Base-by-base conservation (phyloP, 1,140 invertebrate genomes). In the Globodera rostochiensis region DNA sequence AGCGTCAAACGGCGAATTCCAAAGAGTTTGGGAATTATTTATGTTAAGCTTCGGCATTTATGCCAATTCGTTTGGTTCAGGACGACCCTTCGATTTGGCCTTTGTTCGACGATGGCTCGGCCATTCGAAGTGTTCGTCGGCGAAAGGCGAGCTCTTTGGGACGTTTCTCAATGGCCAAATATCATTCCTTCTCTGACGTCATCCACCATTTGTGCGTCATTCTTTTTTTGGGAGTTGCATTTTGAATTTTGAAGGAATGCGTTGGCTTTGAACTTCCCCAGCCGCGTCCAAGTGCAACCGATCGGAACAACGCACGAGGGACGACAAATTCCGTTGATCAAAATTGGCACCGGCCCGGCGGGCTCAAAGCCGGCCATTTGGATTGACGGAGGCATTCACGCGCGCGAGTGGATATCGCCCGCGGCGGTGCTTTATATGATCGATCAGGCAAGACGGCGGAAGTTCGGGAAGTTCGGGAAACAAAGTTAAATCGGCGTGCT, bases 391-490 rank as follows among this genome's bases (percentile, higher is more conserved):
- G 88, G 88, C 49, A 91, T 91, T 19, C 91, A 91, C 83, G 91
- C 91, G 3, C 73, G 91, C 49, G 91, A 91, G 83, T 92, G 91
- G 91, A 88, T 91, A 67, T 87, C 90, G 1, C 91, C 91, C 11
- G 91, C 91, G 25, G 87, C 88, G 25, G 87, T 90, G 13, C 74
- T 91, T 6, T 91, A 90, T 81, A 84, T 91, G 46, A 91, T 91
- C 8, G 83, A 91, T 81, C 84, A 90, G 82, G 86, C 83, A 74
- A 50, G 71, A 49, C n/a, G 7, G n/a, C 3, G 4, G 69, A 11
- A 15, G 67, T 6, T 71, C 36, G 36, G 11, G 5, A 6, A 21
- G 69, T 15, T 66, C n/a, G 21, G 13, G 21, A 66, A 66, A 66
- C n/a, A 66, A 66, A 25, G 69, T 15, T 71, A 15, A 71, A 64